Base-by-base conservation (phyloP, 1,140 invertebrate species). In the Drosophila ambigua region DNA sequence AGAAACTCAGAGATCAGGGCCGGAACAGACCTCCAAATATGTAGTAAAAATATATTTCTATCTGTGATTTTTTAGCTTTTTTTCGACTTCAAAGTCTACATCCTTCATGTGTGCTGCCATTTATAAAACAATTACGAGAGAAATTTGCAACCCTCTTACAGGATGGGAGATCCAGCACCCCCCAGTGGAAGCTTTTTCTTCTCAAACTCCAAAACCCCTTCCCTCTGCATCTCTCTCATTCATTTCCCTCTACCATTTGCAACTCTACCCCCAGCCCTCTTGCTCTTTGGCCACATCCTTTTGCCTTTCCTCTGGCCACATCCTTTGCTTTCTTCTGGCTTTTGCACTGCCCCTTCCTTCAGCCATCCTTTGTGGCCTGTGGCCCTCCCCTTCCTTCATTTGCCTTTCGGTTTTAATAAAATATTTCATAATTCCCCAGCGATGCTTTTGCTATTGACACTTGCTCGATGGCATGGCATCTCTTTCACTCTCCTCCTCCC, bases 361-460 rank as follows among this genome's bases (percentile, higher is more conserved):
- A 5, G 31, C 9, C 4, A 3, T 9, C 8, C 9, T 35, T 9
- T 9, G 31, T 35, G 31, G 35, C 35, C 11, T 35, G 31, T 11
- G 35, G 35, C 35, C 9, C 9, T 59, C 20, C 39, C 49, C 35
- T 16, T 23, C 23, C 61, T 61, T 53, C 64, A 66, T 67, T 81
- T 78, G 66, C 58, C 78, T 75, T 69, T 85, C 82, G 77, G 69
- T 85, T 85, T 85, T 85, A 85, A 85, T 85, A 85, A 85, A 85
- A 85, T 87, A 85, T 85, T 85, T 85, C 82, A 85, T 85, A 87
- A 85, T 82, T 85, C 82, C 82, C 76, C 69, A 13, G 35, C 83
- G 57, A 20, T 83, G 74, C 59, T 82, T 83, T 88, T 87, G 82
- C 83, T 82, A 87, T 87, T 87, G 82, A 88, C 83, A 87, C 82